phyloP scores from a whole-genome alignment of 2,113 vertebrate genomes.

The Oryctolagus cuniculus region mOryCun1.1 NC_091440.1:67530501-67531000 shows the following conservation, averaged over 20 bases:
- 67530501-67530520: slow-evolving; percentile 11
- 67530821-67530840: too few species aligned
- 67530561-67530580: slow-evolving; percentile 19
- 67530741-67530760: background rate
- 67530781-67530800: background rate
- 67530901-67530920: too few species aligned
- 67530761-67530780: slow-evolving; percentile 33
- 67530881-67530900: too few species aligned
- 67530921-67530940: too few species aligned
- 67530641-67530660: slow-evolving; percentile 30
- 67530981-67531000: too few species aligned
- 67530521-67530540: background rate
- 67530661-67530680: background rate
- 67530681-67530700: background rate
- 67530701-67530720: background rate
- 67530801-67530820: too few species aligned
- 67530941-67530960: too few species aligned
- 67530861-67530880: too few species aligned
- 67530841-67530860: too few species aligned
- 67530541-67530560: background rate
- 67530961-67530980: too few species aligned
- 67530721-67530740: too few species aligned
- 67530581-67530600: slow-evolving; percentile 6
- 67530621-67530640: background rate
- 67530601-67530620: background rate